These are phyloP conservation scores for Smutsia gigantea DNA, from an alignment of 2,797 vertebrate genomes.

Conservation along the genomic window DNA sequence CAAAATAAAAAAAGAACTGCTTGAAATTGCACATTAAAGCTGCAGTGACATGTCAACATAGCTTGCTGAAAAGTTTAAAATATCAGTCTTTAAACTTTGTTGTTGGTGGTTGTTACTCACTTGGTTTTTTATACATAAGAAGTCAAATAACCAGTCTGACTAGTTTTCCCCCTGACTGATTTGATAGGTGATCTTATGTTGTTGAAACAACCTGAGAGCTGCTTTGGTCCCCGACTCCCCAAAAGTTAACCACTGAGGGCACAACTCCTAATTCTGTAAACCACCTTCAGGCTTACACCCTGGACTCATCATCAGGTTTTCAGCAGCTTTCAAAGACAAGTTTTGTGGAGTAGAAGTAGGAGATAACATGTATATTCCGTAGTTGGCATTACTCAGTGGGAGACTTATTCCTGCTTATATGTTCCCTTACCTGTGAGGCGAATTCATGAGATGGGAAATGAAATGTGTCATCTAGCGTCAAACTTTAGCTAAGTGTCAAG, in stretches of 20 bases:
- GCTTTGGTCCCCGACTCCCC: slow-evolving; percentile 24
- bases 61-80: slow-evolving; percentile 69
- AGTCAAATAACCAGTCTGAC: slow-evolving; percentile 62
- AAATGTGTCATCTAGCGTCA: neutral
- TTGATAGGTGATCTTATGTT: slow-evolving; percentile 55
- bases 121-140: slow-evolving; percentile 38
- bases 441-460: neutral
- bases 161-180: slow-evolving; percentile 8
- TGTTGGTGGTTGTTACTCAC: neutral
- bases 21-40: slow-evolving; percentile 64
- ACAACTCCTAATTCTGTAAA: slow-evolving; percentile 21
- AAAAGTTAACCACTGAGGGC: slow-evolving; percentile 59
- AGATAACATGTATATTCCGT: neutral
- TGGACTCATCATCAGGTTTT: slow-evolving; percentile 5
- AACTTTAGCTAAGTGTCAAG: neutral
- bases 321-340: slow-evolving; percentile 12
- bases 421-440: neutral
- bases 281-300: neutral
- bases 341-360: neutral
- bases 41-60: slow-evolving; percentile 62
- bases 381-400: neutral
- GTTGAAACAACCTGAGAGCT: slow-evolving; percentile 57
- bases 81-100: slow-evolving; percentile 56
- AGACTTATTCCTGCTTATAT: neutral
- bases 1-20: neutral